phyloP scores from a whole-genome alignment of 2,113 vertebrate genomes.

The Anas platyrhynchos region DNA sequence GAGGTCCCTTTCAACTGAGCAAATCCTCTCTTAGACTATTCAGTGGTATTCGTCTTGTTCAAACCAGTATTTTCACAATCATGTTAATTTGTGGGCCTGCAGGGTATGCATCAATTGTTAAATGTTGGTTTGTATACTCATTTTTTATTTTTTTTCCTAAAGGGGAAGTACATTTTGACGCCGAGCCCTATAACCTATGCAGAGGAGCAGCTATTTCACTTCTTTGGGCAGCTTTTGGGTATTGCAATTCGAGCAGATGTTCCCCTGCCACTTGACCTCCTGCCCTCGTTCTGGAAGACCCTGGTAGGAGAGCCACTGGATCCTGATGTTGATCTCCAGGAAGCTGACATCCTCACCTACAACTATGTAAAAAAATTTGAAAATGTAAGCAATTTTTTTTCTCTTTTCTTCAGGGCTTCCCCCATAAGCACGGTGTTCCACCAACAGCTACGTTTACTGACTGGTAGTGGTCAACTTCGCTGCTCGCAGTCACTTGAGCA shows the following conservation, averaged over 20 bases:
- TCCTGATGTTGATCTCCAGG: constrained; percentile 90
- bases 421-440: accelerated
- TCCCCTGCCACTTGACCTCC: constrained; percentile 93
- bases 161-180: constrained; percentile 95
- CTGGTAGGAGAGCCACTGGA: constrained; percentile 90
- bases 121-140: background rate
- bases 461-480: accelerated
- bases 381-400: constrained; percentile 74
- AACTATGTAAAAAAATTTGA: constrained; percentile 96
- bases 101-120: accelerated
- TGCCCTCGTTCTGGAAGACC: constrained; percentile 96
- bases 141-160: background rate
- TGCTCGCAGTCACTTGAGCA: background rate
- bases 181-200: constrained; percentile 93
- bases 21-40: background rate
- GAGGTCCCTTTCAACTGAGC: background rate
- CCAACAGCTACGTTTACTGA: accelerated
- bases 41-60: accelerated
- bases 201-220: constrained; percentile 95
- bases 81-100: background rate
- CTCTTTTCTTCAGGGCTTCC: background rate
- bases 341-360: constrained; percentile 94
- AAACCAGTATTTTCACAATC: background rate
- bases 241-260: constrained; percentile 95
- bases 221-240: constrained; percentile 94